phyloP scores from a whole-genome alignment of 2,888 invertebrate species.

The Ypsolopha sequella region DNA sequence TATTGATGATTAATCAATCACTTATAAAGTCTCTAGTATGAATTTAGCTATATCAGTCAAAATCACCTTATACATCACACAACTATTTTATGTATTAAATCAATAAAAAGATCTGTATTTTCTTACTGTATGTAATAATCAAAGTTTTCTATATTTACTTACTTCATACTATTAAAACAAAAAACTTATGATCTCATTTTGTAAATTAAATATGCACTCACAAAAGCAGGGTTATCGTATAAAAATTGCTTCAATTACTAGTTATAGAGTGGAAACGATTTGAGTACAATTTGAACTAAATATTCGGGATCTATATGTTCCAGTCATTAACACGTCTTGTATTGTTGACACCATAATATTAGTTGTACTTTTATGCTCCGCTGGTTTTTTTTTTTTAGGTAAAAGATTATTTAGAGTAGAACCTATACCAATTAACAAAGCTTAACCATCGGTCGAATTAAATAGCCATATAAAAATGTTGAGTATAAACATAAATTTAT shows the following conservation, averaged over 20 bases:
- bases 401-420: too few relatives aligned
- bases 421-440: too few relatives aligned
- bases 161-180: neutral
- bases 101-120: slow-evolving; percentile 20
- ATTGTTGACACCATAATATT: neutral
- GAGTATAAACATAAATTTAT: too few relatives aligned
- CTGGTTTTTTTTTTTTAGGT: too few relatives aligned
- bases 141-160: neutral
- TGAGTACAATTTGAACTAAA: slow-evolving; percentile 23
- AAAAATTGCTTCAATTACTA: slow-evolving; percentile 59
- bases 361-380: neutral
- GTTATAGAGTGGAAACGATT: slow-evolving; percentile 21
- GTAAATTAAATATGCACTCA: slow-evolving; percentile 18
- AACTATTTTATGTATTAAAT: too few relatives aligned
- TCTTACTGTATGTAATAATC: slow-evolving; percentile 30
- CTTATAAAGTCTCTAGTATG: too few relatives aligned
- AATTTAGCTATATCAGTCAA: too few relatives aligned
- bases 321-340: neutral
- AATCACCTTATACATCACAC: too few relatives aligned
- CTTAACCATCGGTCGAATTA: too few relatives aligned
- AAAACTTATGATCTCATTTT: slow-evolving; percentile 31
- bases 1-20: too few relatives aligned
- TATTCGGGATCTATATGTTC: neutral
- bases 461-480: too few relatives aligned
- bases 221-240: slow-evolving; percentile 51